phyloP scores from a whole-genome alignment of 2,113 vertebrate species.

The Chaenogobius annularis region DNA sequence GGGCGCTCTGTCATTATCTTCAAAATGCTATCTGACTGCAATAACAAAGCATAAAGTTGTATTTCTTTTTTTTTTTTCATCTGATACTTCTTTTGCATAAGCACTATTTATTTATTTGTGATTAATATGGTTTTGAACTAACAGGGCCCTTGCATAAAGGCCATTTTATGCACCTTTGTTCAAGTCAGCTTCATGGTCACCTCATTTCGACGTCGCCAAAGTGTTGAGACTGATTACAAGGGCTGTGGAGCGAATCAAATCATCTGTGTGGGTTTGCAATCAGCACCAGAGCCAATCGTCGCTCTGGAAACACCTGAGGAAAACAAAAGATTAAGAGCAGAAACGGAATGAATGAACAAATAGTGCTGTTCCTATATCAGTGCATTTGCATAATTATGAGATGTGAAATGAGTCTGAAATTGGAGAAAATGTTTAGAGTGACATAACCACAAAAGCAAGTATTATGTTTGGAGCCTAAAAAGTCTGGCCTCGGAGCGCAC shows the following conservation, averaged over 20 bases:
- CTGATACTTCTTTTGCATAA: no score
- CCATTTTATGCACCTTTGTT: not conserved
- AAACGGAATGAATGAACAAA: no score
- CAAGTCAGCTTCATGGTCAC: not conserved
- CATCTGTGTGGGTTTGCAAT: conserved; percentile 30
- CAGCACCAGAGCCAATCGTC: conserved; percentile 25
- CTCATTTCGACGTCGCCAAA: not conserved
- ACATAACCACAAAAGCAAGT: not conserved
- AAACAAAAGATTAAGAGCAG: not conserved
- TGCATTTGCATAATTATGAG: conserved; percentile 6
- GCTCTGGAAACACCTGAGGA: conserved; percentile 16
- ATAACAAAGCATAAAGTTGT: no score
- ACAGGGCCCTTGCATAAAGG: not conserved
- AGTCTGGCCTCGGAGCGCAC: no score
- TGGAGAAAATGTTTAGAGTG: not conserved
- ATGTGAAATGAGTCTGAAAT: conserved; percentile 2
- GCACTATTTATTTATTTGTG: not conserved
- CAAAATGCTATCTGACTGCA: no score
- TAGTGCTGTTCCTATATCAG: not conserved
- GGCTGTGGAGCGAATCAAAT: conserved; percentile 14
- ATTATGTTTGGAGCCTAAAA: no score
- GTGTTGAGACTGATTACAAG: conserved; percentile 25
- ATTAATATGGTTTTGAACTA: not conserved
- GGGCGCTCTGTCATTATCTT: no score
- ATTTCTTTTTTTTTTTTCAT: not conserved